phyloP scores from a whole-genome alignment of 2,888 invertebrate species.

The Netelia virgata region DNA sequence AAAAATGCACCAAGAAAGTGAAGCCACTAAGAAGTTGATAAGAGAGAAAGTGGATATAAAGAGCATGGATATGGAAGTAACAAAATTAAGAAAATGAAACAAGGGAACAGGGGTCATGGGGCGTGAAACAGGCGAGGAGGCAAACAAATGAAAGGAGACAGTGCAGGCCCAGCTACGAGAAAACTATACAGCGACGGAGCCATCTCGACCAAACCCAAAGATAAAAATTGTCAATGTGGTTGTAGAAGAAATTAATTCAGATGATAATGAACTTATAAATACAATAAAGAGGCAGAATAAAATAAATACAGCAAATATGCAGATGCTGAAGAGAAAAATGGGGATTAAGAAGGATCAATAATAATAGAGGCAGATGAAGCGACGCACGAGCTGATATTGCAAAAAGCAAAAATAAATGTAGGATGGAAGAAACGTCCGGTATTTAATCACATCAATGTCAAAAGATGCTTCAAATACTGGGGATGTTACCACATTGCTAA shows the following conservation, averaged over 20 bases:
- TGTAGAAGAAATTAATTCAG: conserved; percentile 37
- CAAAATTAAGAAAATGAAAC: too few relatives aligned
- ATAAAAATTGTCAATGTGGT: not conserved
- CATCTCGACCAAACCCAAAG: not conserved
- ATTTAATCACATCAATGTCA: not conserved
- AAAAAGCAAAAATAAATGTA: conserved; percentile 43
- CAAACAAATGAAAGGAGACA: conserved; percentile 43
- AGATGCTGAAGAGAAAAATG: not conserved
- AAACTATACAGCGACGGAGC: conserved; percentile 20
- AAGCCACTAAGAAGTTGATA: conserved; percentile 36
- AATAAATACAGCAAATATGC: not conserved
- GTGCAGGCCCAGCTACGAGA: conserved; percentile 40
- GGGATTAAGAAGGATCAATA: not conserved
- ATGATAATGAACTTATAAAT: conserved; percentile 40
- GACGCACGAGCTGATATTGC: not conserved
- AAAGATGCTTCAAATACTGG: not conserved
- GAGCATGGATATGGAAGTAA: too few relatives aligned
- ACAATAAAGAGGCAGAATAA: conserved; percentile 8
- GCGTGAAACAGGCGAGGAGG: too few relatives aligned
- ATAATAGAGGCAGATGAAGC: not conserved
- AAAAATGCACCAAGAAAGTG: conserved; percentile 55
- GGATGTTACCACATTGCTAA: too few relatives aligned
- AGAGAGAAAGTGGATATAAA: too few relatives aligned
- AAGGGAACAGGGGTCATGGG: too few relatives aligned
- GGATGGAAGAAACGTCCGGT: conserved; percentile 36